Evolutionary conservation across 2,888 invertebrate species (phyloP).

Genomic region (Tiphia femorata): DNA sequence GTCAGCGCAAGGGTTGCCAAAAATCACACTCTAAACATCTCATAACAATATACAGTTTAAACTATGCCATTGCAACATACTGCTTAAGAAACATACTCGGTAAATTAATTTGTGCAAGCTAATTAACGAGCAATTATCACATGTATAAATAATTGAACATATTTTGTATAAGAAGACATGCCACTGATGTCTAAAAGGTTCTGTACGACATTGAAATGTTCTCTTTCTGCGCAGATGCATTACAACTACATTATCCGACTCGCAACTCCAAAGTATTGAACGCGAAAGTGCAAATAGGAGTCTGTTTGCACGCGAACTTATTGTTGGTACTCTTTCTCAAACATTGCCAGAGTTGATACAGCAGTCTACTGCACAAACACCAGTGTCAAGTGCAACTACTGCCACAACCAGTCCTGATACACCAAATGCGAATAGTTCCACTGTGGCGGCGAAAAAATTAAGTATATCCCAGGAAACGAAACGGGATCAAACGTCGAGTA

Average conservation of each 20-base stretch:
- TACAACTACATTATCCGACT: conserved; percentile 61
- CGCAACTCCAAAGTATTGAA: conserved; percentile 63
- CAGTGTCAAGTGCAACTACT: conserved; percentile 53
- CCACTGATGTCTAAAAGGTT: neutral
- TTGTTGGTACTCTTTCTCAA: conserved; percentile 62
- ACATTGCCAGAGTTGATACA: conserved; percentile 60
- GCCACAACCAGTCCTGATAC: conserved; percentile 58
- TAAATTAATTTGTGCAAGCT: too few species aligned
- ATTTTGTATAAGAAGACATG: too few species aligned
- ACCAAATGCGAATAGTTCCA: conserved; percentile 49
- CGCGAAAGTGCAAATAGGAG: conserved; percentile 66
- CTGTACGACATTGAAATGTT: neutral
- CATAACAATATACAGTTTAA: conserved; percentile 4
- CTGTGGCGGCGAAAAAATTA: conserved; percentile 54
- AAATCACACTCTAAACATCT: conserved; percentile 22
- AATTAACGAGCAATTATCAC: too few species aligned
- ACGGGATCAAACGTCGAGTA: conserved; percentile 52
- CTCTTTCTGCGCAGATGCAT: conserved; percentile 56
- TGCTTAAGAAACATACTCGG: too few species aligned
- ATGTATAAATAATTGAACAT: too few species aligned
- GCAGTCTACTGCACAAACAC: conserved; percentile 52
- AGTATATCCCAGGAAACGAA: conserved; percentile 54
- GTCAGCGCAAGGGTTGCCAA: conserved; percentile 44
- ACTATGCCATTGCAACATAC: neutral
- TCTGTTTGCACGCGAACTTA: conserved; percentile 63